Evolutionary conservation across 2,888 invertebrate species (phyloP), one percentile per base, ranked within the genome.

Genomic region (Pogonocherus hispidulus): DNA sequence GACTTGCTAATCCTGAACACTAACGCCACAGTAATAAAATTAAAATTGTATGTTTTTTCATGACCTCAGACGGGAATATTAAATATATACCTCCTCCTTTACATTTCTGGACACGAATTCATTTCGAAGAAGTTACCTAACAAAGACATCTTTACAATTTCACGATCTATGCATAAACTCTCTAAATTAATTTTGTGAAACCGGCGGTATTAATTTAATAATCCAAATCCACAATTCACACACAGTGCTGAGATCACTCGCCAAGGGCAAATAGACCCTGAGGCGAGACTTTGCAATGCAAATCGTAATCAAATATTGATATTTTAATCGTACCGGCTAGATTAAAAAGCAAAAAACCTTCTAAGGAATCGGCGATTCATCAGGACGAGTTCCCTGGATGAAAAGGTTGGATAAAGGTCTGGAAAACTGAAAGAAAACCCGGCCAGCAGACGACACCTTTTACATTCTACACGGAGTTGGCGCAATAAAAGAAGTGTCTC

Each of bases 401-500:
- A 32, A 59, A 46, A 51, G 51, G 22, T n/a, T 0, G 37, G 62
- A n/a, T n/a, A n/a, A 3, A n/a, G 37, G 18, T 20, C 3, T 32
- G 8, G 19, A 16, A 9, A 55, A 16, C 1, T 44, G 47, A 32
- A 5, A 47, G 47, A 47, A 23, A 18, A 11, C 20, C 22, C n/a
- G 41, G n/a, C 16, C 16, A 41, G 41, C 35, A 19, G 55, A 32
- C 32, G 59, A 59, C 59, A 59, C 32, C 59, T 59, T 59, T 59
- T 47, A 19, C 44, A 47, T 59, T 47, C 63, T 23, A 55, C 59
- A 41, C 22, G 11, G 64, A 56, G 47, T 47, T 18, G 8, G 20
- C 16, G 63, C 57, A 57, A 63, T 66, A 59, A 63, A 66, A 57
- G 62, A 47, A 63, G 57, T 57, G 64, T 64, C 63, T 57, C 32